Percentiles rank a stretch among this genome's conserved stretches.
Conservation (phyloP, 30 jellyfish, hydroid and myxozoan genomes). For the Aurelia coerulea region DNA sequence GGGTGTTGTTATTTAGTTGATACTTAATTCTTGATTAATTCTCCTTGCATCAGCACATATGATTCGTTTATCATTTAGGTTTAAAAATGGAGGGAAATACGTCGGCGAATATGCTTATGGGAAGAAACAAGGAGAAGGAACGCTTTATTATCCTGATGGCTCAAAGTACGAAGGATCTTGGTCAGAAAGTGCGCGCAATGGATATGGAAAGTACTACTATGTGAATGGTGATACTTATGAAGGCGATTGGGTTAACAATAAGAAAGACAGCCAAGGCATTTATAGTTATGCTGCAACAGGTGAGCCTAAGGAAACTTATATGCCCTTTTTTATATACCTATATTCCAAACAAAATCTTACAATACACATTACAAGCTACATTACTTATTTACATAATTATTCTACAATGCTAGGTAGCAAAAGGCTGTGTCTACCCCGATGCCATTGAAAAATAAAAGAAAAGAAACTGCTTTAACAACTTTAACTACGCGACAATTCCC, state of each 20-base stretch:
- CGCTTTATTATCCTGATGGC: slow-evolving; percentile 64
- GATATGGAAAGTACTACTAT: slow-evolving; percentile 53
- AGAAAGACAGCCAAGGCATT: slow-evolving; percentile 65
- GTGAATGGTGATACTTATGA: slow-evolving; percentile 70
- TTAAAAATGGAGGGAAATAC: slow-evolving; percentile 63
- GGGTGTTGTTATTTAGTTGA: too few relatives aligned
- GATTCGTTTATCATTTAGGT: slow-evolving; percentile 2
- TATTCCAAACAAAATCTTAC: too few relatives aligned
- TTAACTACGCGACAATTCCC: too few relatives aligned
- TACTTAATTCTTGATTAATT: too few relatives aligned
- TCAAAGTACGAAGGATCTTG: slow-evolving; percentile 61
- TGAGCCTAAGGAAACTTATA: background rate
- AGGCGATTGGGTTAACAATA: slow-evolving; percentile 68
- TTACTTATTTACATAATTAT: too few relatives aligned
- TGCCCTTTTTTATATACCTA: background rate
- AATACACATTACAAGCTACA: too few relatives aligned
- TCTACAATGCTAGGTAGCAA: too few relatives aligned
- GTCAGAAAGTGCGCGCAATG: slow-evolving; percentile 60
- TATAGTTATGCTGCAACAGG: slow-evolving; percentile 73
- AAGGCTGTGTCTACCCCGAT: too few relatives aligned
- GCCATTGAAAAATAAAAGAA: too few relatives aligned
- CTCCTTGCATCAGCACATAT: too few relatives aligned
- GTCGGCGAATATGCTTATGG: slow-evolving; percentile 46
- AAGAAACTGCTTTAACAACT: too few relatives aligned
- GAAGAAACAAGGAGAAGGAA: slow-evolving; percentile 66